Conservation (phyloP, 2,888 invertebrate species). For the Zootermopsis nevadensis region DNA sequence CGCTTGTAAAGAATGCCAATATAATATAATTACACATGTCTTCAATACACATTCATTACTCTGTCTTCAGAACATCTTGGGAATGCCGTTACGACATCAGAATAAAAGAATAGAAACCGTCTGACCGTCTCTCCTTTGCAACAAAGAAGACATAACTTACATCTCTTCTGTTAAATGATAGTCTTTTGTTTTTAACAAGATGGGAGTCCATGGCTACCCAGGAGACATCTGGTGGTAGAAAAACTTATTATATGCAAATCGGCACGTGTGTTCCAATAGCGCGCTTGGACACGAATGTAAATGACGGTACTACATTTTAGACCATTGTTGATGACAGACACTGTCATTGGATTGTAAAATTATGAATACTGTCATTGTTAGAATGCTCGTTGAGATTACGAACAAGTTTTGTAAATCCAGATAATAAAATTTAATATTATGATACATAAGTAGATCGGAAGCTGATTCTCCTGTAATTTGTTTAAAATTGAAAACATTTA, state of each 20-base stretch:
- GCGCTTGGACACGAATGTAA: background rate
- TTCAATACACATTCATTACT: conserved; percentile 24
- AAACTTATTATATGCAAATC: conserved; percentile 13
- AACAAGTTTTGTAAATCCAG: no score
- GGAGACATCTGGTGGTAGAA: conserved; percentile 11
- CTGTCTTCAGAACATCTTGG: conserved; percentile 9
- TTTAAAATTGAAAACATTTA: no score
- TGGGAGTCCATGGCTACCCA: conserved; percentile 15
- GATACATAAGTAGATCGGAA: no score
- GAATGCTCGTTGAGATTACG: no score
- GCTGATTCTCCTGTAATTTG: no score
- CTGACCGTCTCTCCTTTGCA: conserved; percentile 8
- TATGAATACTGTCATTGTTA: no score
- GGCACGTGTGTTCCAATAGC: conserved; percentile 13
- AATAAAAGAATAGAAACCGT: conserved; percentile 14
- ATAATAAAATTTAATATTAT: no score
- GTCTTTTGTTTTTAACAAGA: conserved; percentile 22
- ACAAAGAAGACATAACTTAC: conserved; percentile 36
- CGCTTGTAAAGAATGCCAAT: conserved; percentile 22
- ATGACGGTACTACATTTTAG: background rate
- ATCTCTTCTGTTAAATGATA: conserved; percentile 26
- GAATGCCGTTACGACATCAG: conserved; percentile 15
- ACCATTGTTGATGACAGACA: background rate
- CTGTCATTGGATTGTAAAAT: background rate
- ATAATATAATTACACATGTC: conserved; percentile 24